Base-by-base conservation (phyloP, 1,140 invertebrate genomes). In the Trichogramma pretiosum region DNA sequence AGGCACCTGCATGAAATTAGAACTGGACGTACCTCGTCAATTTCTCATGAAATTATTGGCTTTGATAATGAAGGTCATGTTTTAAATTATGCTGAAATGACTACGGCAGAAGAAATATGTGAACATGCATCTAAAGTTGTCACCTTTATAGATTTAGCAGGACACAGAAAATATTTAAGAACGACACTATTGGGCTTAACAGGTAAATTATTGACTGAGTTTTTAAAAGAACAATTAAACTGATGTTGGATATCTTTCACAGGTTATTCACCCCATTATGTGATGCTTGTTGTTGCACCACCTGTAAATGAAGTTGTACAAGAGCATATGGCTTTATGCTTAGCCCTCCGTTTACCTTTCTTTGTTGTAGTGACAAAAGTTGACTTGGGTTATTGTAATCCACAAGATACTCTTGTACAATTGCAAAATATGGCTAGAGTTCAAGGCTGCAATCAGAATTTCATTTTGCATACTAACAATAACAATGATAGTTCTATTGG, bases 1-100 rank as follows among this genome's bases (percentile, higher is more conserved):
- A 73, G 94, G 10, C 94, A 98, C 67, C 74, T 94, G 52, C 96
- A 99, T 70, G 96, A 99, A 70, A 90, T 98, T 55, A 89, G 91
- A 67, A 88, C 89, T 26, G 96, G 96, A 9, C 77, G 93, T 52
- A 99, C 96, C 0, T 95, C 91, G 2, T 95, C 92, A 11, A 93
- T 98, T 51, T 93, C 89, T 50, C 89, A 96, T 64, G 94, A 98
- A 73, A 92, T 97, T 50, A 78, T 99, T 14, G 95, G 94, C 5
- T 98, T 98, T 65, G 87, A 93, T 71, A 77, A 78, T 5, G 71
- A 85, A 59, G 83, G 81, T 34, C 64, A 70, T 22, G 62, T 71
- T 5, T 54, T 72, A 53, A 95, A 94, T 57, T 96, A 94, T 62
- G 87, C 85, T 50, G 87, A 92, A 59, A 82, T 90, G 64, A 85